Evolutionary conservation across 2,797 vertebrate genomes (phyloP).

Genomic region (Syngnathus acus): DNA sequence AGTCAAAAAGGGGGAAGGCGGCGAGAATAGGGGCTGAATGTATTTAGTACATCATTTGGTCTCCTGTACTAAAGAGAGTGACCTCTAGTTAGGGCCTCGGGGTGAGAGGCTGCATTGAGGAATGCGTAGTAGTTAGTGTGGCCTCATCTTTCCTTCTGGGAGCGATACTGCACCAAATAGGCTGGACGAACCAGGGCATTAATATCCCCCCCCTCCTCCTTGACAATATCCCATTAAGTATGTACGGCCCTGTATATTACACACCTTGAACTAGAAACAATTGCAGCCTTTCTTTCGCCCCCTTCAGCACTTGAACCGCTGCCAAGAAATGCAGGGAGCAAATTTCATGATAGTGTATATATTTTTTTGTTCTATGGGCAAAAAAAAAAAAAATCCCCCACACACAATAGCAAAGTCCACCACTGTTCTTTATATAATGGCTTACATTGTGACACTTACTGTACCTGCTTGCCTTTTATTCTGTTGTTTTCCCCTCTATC

Average conservation of each 20-base stretch:
- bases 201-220: conserved; percentile 64
- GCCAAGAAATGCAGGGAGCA: conserved; percentile 57
- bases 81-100: conserved; percentile 66
- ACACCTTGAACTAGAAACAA: conserved; percentile 74
- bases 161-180: conserved; percentile 68
- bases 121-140: conserved; percentile 63
- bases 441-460: conserved; percentile 68
- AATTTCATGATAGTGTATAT: conserved; percentile 51
- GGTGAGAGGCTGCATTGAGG: conserved; percentile 40
- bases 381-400: conserved; percentile 30
- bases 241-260: conserved; percentile 69
- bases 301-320: conserved; percentile 64
- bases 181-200: conserved; percentile 67
- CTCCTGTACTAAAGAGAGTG: conserved; percentile 66
- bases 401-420: conserved; percentile 42
- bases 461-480: conserved; percentile 65
- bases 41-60: conserved; percentile 40
- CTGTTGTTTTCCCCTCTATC: conserved; percentile 61
- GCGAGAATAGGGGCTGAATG: conserved; percentile 15
- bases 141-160: conserved; percentile 63
- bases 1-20: conserved; percentile 4
- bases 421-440: conserved; percentile 64
- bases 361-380: conserved; percentile 46
- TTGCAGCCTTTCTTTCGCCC: conserved; percentile 58
- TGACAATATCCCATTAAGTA: conserved; percentile 74